These are phyloP conservation scores for Tricholaema leucomelas DNA, from an alignment of 2,113 vertebrate species.

Conservation along the genomic window DNA sequence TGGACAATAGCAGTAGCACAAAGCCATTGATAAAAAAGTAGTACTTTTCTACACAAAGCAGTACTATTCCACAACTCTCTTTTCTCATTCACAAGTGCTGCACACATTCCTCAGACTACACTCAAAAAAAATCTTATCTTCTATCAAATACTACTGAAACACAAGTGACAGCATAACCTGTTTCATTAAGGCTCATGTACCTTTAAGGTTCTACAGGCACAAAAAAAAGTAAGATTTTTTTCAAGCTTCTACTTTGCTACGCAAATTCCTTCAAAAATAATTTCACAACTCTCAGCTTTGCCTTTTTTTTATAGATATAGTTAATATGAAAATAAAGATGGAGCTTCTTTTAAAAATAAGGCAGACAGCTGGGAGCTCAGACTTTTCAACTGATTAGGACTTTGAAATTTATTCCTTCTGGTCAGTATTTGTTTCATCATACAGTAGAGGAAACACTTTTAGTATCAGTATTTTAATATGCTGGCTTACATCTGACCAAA, in stretches of 20 bases:
- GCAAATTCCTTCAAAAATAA: neutral
- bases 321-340: neutral
- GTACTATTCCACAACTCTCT: neutral
- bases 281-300: neutral
- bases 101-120: fast-evolving
- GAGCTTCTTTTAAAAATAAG: neutral
- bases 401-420: neutral
- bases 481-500: neutral
- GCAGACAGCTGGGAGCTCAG: neutral
- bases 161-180: fast-evolving
- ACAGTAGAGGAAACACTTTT: neutral
- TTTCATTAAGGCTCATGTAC: neutral
- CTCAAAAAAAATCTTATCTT: neutral
- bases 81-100: neutral
- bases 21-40: neutral
- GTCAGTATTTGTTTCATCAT: neutral
- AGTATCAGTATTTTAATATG: neutral
- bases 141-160: neutral
- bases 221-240: neutral
- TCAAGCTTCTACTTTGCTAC: neutral
- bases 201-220: neutral
- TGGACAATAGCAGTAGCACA: neutral
- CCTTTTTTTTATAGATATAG: neutral
- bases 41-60: too few species aligned
- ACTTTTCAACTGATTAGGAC: neutral